Percentiles rank a stretch among this genome's conserved stretches.
Evolutionary conservation across 1,140 invertebrate genomes (phyloP).

Genomic region (Drepana arcuata): DNA sequence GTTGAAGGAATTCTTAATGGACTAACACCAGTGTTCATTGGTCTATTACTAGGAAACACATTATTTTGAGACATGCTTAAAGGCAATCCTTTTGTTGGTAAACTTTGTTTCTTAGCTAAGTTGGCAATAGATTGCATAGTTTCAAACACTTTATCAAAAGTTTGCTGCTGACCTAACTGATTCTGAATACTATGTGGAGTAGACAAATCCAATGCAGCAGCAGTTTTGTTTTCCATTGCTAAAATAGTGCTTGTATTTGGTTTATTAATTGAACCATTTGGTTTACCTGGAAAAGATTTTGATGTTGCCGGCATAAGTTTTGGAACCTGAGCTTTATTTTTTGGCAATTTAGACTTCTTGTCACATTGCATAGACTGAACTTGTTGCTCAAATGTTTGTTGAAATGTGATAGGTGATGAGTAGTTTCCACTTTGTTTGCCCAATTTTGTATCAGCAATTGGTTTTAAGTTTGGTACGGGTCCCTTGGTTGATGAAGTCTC

Average conservation of each 20-base stretch:
- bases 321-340: conserved; percentile 62
- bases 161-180: conserved; percentile 59
- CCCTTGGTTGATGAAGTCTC: conserved; percentile 57
- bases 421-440: conserved; percentile 49
- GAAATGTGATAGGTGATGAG: conserved; percentile 62
- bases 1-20: conserved; percentile 43
- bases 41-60: conserved; percentile 39
- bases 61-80: conserved; percentile 32
- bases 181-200: conserved; percentile 61
- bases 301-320: conserved; percentile 58
- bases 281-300: conserved; percentile 52
- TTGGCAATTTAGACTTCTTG: conserved; percentile 58
- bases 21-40: conserved; percentile 23
- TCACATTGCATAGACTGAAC: conserved; percentile 53
- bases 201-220: conserved; percentile 60
- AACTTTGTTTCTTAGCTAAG: conserved; percentile 64
- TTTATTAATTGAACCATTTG: conserved; percentile 28
- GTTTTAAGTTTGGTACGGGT: conserved; percentile 69
- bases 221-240: conserved; percentile 41
- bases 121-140: conserved; percentile 70
- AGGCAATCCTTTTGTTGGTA: conserved; percentile 41
- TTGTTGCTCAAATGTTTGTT: conserved; percentile 69
- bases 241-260: conserved; percentile 15
- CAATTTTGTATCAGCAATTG: conserved; percentile 64
- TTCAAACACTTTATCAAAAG: conserved; percentile 55